Evolutionary conservation across 2,113 vertebrate genomes (phyloP), one percentile per base, ranked within the genome.

Genomic region (Serilophus lunatus): DNA sequence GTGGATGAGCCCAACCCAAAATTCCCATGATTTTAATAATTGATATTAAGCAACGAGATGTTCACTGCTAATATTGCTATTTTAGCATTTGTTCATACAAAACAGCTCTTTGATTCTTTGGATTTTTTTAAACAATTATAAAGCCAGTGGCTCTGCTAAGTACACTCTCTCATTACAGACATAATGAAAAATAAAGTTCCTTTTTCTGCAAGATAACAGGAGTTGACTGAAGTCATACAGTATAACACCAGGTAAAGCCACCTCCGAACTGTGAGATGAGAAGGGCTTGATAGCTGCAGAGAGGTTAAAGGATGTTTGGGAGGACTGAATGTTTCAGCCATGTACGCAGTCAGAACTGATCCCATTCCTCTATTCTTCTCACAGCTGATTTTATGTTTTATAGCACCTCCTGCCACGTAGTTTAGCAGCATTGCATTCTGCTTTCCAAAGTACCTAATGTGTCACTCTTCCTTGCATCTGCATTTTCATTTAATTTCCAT

Each of bases 171-270:
- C 49, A 38, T 59, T 66, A 53, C 18, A 78, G 19, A 20, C 14
- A 49, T 12, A 61, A 79, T 10, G 49, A 66, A 78, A 86, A 81
- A 45, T 10, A 70, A 81, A 56, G 4, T 9, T 86, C 13, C 4
- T 75, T 86, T 53, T 86, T 24, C 44, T 81, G 42, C n/a, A 64
- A 10, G 44, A 17, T 3, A 49, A 13, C 33, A 64, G 40, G 51
- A 79, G 84, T 33, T 0, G 1, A 51, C n/a, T 82, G 44, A 75
- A 82, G 15, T 16, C 1, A 0, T 12, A 11, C 1, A 65, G 4
- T 6, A 3, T 0, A 81, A 28, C 20, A 47, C 9, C 29, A 75
- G 35, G 26, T 24, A 71, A 60, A 19, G 19, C 51, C 18, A 51
- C 25, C 75, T 49, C 42, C 86, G 54, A 83, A 88, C 49, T 3